These are phyloP conservation scores for Dysidea cf. avara DNA, from an alignment of 37 sponge, comb jelly and placozoan genomes.

Conservation along the genomic window DNA sequence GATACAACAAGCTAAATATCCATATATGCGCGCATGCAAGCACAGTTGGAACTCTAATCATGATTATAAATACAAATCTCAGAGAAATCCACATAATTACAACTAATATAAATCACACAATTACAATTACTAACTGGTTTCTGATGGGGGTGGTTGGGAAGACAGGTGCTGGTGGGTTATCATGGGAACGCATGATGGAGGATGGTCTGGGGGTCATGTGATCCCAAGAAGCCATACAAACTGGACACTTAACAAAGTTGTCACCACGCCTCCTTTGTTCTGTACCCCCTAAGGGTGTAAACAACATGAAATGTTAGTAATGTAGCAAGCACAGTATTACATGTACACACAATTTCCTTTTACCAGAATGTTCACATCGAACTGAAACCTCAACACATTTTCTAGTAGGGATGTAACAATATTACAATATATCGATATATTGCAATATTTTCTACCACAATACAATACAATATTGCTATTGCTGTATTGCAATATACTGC, in stretches of 20 bases:
- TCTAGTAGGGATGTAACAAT: too few species aligned
- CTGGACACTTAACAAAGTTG: slow-evolving; percentile 43
- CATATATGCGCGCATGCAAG: neutral
- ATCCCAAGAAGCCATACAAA: slow-evolving; percentile 44
- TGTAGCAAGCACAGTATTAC: neutral
- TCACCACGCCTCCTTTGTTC: slow-evolving; percentile 40
- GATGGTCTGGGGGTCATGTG: slow-evolving; percentile 34
- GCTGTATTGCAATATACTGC: too few species aligned
- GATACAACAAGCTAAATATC: slow-evolving; percentile 1
- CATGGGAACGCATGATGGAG: neutral
- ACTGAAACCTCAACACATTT: too few species aligned
- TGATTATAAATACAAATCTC: neutral
- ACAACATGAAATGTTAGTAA: too few species aligned
- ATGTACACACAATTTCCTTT: too few species aligned
- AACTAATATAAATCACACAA: too few species aligned
- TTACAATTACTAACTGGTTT: too few species aligned
- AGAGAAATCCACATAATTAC: neutral
- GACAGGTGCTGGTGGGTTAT: neutral
- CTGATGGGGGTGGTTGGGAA: too few species aligned
- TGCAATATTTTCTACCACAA: too few species aligned
- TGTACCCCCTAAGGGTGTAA: slow-evolving; percentile 57
- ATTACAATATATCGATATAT: too few species aligned
- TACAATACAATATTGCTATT: too few species aligned
- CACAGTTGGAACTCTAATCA: neutral
- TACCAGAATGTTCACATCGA: too few species aligned